A percentile compares a stretch with the other conserved stretches of the same genome.
Evolutionary conservation across 2,113 vertebrate genomes (phyloP).

Genomic region (Rhynchomys soricoides): DNA sequence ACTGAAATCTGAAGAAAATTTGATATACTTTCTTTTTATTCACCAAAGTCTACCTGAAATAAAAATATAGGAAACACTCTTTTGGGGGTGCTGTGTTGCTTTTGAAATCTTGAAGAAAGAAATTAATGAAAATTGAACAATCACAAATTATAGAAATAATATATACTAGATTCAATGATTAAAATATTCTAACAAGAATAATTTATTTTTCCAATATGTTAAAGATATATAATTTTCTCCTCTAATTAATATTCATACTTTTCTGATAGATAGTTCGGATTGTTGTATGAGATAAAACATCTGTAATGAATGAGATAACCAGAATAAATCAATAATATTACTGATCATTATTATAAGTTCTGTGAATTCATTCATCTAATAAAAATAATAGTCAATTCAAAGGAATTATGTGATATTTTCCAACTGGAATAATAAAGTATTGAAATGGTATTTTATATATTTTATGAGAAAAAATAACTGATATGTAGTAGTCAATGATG

Average conservation of each 20-base stretch:
- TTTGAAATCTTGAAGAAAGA: neutral
- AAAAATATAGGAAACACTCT: neutral
- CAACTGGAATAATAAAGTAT: neutral
- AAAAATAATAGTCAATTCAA: neutral
- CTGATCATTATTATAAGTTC: neutral
- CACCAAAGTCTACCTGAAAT: neutral
- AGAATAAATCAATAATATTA: neutral
- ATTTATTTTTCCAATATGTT: neutral
- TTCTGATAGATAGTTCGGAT: neutral
- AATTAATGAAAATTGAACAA: neutral
- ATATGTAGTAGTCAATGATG: neutral
- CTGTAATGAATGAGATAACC: neutral
- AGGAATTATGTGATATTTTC: neutral
- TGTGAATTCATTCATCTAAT: neutral
- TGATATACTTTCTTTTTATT: neutral
- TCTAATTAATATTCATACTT: neutral
- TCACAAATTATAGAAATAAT: neutral
- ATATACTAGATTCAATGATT: neutral
- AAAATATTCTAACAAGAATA: neutral
- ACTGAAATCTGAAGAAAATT: neutral
- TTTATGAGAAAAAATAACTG: neutral
- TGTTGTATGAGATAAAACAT: neutral
- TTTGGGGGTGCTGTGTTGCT: neutral
- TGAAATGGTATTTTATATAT: neutral
- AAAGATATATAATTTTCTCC: neutral